A percentile compares a stretch with the other conserved stretches of the same genome.
Evolutionary conservation across 2,113 vertebrate species (phyloP).

Genomic region (Erythrolamprus reginae): DNA sequence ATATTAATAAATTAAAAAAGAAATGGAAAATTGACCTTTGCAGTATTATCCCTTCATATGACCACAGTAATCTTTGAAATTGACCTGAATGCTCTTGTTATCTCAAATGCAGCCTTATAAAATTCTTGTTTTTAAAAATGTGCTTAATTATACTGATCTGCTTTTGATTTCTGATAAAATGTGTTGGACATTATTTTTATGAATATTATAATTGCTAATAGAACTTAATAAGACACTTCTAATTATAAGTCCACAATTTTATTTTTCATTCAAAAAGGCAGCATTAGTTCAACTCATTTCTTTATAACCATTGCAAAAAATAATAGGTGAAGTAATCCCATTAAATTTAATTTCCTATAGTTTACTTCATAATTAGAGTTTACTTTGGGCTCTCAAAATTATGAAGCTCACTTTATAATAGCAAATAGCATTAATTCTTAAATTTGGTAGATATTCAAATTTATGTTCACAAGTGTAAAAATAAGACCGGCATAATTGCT

Average conservation of each 20-base stretch:
- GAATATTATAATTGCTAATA: conserved; percentile 38
- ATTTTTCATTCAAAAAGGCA: conserved; percentile 44
- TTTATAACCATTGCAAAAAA: conserved; percentile 42
- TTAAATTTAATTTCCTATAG: conserved; percentile 44
- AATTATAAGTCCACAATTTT: conserved; percentile 53
- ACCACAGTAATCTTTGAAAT: conserved; percentile 13
- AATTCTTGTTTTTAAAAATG: neutral
- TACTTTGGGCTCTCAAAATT: neutral
- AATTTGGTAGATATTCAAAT: conserved; percentile 32
- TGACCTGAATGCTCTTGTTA: conserved; percentile 31
- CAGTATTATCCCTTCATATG: conserved; percentile 2
- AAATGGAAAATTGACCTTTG: conserved; percentile 57
- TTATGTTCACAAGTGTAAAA: neutral
- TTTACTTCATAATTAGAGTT: conserved; percentile 36
- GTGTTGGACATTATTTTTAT: conserved; percentile 30
- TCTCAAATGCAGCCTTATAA: conserved; percentile 17
- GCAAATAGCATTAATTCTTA: conserved; percentile 17
- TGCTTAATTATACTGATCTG: neutral
- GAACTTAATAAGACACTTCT: conserved; percentile 24
- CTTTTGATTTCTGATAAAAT: conserved; percentile 15
- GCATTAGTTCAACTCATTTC: conserved; percentile 41
- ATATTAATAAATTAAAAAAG: conserved; percentile 68
- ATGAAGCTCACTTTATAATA: neutral
- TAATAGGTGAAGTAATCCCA: conserved; percentile 38
- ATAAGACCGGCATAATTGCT: neutral